phyloP scores from a whole-genome alignment of 2,113 vertebrate species.

The Trinectes maculatus region DNA sequence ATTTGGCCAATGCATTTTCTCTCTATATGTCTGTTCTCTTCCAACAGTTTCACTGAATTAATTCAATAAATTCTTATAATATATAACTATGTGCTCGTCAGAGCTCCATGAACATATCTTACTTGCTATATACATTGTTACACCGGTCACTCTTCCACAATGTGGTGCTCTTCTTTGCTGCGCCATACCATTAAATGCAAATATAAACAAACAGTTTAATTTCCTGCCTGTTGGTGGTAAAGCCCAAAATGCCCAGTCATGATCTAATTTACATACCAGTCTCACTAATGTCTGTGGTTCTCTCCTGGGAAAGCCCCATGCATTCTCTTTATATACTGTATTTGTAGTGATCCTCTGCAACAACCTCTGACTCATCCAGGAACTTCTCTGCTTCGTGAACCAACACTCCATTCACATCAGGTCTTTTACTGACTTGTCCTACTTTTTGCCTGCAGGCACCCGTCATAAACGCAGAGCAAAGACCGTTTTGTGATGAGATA shows the following conservation, averaged over 20 bases:
- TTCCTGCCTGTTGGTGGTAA: neutral
- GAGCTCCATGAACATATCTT: too few relatives aligned
- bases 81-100: too few relatives aligned
- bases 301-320: neutral
- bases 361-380: conserved; percentile 22
- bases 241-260: neutral
- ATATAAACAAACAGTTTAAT: neutral
- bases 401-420: conserved; percentile 25
- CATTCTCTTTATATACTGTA: conserved; percentile 4
- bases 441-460: conserved; percentile 39
- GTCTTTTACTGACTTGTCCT: conserved; percentile 38
- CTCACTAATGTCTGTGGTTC: neutral
- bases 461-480: conserved; percentile 37
- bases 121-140: neutral
- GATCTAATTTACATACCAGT: conserved; percentile 25
- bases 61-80: too few relatives aligned
- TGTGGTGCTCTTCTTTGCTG: too few relatives aligned
- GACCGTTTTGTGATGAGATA: conserved; percentile 44
- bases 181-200: conserved; percentile 3
- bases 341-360: conserved; percentile 12
- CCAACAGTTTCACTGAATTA: too few relatives aligned
- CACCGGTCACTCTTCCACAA: neutral
- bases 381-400: conserved; percentile 22
- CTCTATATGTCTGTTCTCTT: too few relatives aligned
- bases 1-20: too few relatives aligned